Base-by-base conservation (phyloP, 2,888 invertebrate species). In the Agonum fuliginosum region DNA sequence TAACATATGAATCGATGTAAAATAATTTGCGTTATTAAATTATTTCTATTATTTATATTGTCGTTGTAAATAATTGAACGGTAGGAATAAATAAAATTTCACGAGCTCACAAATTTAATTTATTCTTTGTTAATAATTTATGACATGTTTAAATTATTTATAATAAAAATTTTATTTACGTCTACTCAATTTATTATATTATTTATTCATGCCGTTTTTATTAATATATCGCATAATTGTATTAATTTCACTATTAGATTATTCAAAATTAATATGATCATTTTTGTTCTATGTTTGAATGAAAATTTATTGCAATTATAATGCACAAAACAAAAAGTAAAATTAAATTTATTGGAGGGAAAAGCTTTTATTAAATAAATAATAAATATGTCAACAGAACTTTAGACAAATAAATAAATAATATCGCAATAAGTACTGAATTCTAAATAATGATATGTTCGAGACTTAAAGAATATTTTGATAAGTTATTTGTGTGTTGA, bases 201-300 rank as follows among this genome's bases (percentile, higher is more conserved):
- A 24, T 54, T 48, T 48, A 48, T 54, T 54, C n/a, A 20, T 24
- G n/a, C 34, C 17, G 14, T 62, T 62, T 62, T 17, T 30, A 62
- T 27, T 62, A 62, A 62, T 62, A 62, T 27, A 62, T 62, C 14
- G 17, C 27, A 62, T 62, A n/a, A n/a, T n/a, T n/a, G n/a, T n/a
- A n/a, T 14, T 62, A 62, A 62, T 62, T 62, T 62, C 19, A 62
- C 30, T 62, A 30, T 54, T 62, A 14, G 30, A 30, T 62, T 62
- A 27, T 54, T 54, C 12, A 24, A 24, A 54, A 54, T 24, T 54
- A 54, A 24, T 30, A 12, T 20, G 30, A 27, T 19, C 17, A 62
- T 30, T 62, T 48, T 19, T 62, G 17, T 12, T 62, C 10, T 27
- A 34, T 8, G 6, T 62, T 62, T 62, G 14, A 14, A 12, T 34